Evolutionary conservation across 2,797 vertebrate genomes (phyloP).

Genomic region (Champsocephalus gunnari): DNA sequence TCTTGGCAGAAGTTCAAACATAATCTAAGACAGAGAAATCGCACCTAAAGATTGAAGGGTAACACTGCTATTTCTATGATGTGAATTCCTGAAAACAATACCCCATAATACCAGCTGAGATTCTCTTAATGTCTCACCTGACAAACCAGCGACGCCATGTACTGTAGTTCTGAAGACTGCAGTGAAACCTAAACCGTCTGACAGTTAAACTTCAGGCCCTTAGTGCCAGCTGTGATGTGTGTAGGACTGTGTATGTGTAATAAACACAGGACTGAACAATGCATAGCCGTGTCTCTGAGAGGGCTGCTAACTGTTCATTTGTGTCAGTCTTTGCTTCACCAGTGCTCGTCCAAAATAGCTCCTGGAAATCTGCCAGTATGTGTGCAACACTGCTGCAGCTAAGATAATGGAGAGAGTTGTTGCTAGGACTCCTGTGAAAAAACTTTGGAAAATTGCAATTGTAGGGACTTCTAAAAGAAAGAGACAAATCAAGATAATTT

Average conservation of each 20-base stretch:
- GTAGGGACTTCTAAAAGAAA: neutral
- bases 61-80: conserved; percentile 23
- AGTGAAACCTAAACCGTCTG: conserved; percentile 71
- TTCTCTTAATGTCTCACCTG: conserved; percentile 39
- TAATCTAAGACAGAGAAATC: conserved; percentile 4
- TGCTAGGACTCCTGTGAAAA: neutral
- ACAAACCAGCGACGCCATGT: conserved; percentile 36
- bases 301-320: conserved; percentile 41
- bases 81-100: conserved; percentile 55
- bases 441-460: conserved; percentile 3
- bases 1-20: conserved; percentile 39
- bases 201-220: conserved; percentile 63
- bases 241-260: conserved; percentile 39
- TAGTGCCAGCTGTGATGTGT: conserved; percentile 49
- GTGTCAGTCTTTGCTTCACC: conserved; percentile 42
- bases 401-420: conserved; percentile 28
- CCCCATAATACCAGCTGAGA: conserved; percentile 31
- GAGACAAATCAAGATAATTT: neutral
- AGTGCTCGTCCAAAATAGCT: conserved; percentile 43
- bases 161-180: conserved; percentile 36
- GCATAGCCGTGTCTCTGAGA: conserved; percentile 42
- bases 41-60: neutral
- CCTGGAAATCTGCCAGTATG: conserved; percentile 44
- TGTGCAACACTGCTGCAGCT: conserved; percentile 23
- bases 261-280: conserved; percentile 69